Base-by-base conservation (phyloP, 2,113 vertebrate genomes). In the Enhydra lutris region DNA sequence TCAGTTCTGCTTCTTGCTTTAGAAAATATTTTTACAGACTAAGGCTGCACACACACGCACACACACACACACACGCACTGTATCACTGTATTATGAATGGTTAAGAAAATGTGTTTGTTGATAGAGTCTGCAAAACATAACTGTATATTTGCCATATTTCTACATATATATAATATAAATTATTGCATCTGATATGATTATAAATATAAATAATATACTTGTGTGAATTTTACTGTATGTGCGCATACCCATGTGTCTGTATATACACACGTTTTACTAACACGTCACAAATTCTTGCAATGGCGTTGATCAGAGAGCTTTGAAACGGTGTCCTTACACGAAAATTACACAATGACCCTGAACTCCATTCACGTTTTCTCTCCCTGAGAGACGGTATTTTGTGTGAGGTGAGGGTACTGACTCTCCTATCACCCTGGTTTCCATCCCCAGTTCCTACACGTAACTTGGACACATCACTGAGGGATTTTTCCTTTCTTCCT, bases 361-460 rank as follows among this genome's bases (percentile, higher is more conserved):
- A 21, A 9, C 42, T 21, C 21, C 21, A 2, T 3, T 6, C 36
- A 3, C 17, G 7, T 36, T 9, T 45, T 24, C 6, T 55, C 14
- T n/a, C 21, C 18, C 20, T 4, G 29, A 10, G 13, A 86, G 10
- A 4, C 0, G 0, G 0, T 24, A 20, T 36, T 93, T 82, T 36
- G 17, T 9, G 31, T 23, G 0, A 9, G 3, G 20, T 4, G 26
- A 82, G 6, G 52, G 9, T 36, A 3, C 55, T 0, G 13, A 36
- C 1, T 61, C 31, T 65, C 14, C 34, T 65, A 9, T 21, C 42
- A 81, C 34, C 3, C 39, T 6, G 24, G 21, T 17, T 17, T 26
- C 21, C 0, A 10, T 31, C 18, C 1, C 45, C 31, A 21, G 21
- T 1, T 12, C 26, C 76, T 23, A 24, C 20, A 1, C 45, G 2